Base-by-base conservation (phyloP, 2,888 invertebrate species). In the Iselma pallidipennis region DNA sequence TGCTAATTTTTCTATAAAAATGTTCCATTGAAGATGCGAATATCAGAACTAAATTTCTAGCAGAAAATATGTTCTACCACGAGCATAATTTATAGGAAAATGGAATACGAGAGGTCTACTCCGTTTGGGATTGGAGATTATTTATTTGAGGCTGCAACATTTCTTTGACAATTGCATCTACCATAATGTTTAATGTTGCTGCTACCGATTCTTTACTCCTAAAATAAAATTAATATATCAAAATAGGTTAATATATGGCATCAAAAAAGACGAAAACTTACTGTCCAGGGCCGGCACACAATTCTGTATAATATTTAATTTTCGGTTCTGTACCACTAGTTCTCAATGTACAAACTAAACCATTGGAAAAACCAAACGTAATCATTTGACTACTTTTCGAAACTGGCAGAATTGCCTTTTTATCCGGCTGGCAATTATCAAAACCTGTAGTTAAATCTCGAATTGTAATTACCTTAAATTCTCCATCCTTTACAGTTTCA, bases 271-370 rank as follows among this genome's bases (percentile, higher is more conserved):
- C 50, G 25, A 62, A n/a, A n/a, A 83, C 84, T 83, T 82, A 89
- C 88, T 83, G n/a, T 31, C 57, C 64, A 12, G 90, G 89, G 49
- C 85, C 79, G 61, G 91, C 90, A 69, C 92, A 90, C 59, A 95
- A 84, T 81, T 98, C 99, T 0, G 95, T 92, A 83, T 99, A 99
- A 82, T 97, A 99, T 83, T 99, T 99, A 74, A 99, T 88, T 82
- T 99, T 99, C 45, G 99, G 99, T 81, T 99, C 99, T 0, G 99
- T 99, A 49, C 99, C 99, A 80, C 97, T 97, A 1, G 98, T 96
- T 67, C 99, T 87, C 29, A 99, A 82, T 0, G 96, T 98, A 1
- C 93, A 88, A 7, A 91, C 89, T 66, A 95, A 86, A 0, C 96
- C 96, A 82, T 93, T 94, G 55, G 85, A 84, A 81, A 98, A 96